Percentiles rank a stretch among this genome's conserved stretches.
These are phyloP conservation scores for Amitus sp. DNA, from an alignment of 2,888 invertebrate genomes.

Conservation along the genomic window DNA sequence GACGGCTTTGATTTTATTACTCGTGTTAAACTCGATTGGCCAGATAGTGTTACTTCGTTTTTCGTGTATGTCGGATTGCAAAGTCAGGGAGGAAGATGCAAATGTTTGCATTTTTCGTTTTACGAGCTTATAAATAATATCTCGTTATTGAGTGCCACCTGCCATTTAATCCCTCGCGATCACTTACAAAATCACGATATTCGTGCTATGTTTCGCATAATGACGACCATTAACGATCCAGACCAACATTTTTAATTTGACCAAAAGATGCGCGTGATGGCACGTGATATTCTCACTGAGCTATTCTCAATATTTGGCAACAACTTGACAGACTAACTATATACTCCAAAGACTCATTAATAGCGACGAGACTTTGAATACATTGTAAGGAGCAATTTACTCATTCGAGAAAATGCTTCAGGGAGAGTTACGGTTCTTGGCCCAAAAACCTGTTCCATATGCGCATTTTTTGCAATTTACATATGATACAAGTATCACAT, in stretches of 20 bases:
- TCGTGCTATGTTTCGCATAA: slow-evolving; percentile 39
- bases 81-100: not conserved
- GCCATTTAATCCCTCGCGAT: slow-evolving; percentile 44
- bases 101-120: slow-evolving; percentile 3
- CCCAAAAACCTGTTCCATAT: slow-evolving; percentile 29
- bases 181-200: slow-evolving; percentile 44
- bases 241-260: slow-evolving; percentile 16
- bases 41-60: not conserved
- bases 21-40: not conserved
- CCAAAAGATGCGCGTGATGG: not conserved
- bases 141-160: slow-evolving; percentile 57
- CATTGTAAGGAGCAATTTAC: slow-evolving; percentile 26
- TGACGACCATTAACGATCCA: slow-evolving; percentile 27
- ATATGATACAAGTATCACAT: slow-evolving; percentile 32
- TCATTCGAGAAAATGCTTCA: slow-evolving; percentile 1
- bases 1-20: no score
- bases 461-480: slow-evolving; percentile 37
- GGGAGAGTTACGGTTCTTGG: not conserved
- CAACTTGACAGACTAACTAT: not conserved
- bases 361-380: slow-evolving; percentile 22
- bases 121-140: slow-evolving; percentile 51
- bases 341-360: slow-evolving; percentile 32
- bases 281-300: not conserved
- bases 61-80: not conserved
- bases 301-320: slow-evolving; percentile 1